A percentile compares a stretch with the other conserved stretches of the same genome.
phyloP scores from a whole-genome alignment of 2,113 vertebrate species.

The Glareola pratincola region DNA sequence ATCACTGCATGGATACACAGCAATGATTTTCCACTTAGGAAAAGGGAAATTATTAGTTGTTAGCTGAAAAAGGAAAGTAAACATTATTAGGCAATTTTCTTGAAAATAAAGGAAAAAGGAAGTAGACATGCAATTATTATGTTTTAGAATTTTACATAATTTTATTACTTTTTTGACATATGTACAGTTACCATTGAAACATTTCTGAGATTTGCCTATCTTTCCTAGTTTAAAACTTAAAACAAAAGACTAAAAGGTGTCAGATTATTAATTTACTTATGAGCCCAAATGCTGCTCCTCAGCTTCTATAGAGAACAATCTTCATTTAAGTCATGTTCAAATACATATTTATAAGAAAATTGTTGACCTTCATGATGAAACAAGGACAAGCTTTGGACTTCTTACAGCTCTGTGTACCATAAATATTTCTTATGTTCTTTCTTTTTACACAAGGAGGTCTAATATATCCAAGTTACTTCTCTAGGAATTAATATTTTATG shows the following conservation, averaged over 20 bases:
- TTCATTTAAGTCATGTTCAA: not conserved
- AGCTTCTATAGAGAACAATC: not conserved
- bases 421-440: not conserved
- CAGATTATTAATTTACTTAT: not conserved
- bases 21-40: not conserved
- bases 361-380: not conserved
- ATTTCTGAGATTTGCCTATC: not conserved
- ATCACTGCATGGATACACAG: not conserved
- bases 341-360: not conserved
- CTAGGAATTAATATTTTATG: not conserved
- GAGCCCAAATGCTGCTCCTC: not conserved
- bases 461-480: not conserved
- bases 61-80: not conserved
- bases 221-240: not conserved
- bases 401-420: not conserved
- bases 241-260: not conserved
- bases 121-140: not conserved
- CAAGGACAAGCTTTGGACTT: not conserved
- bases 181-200: not conserved
- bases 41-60: not conserved
- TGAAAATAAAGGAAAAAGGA: not conserved
- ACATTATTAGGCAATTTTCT: not conserved
- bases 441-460: not conserved
- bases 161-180: not conserved
- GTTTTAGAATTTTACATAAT: not conserved